Percentiles rank a stretch among this genome's conserved stretches.
Evolutionary conservation across 37 sponge, comb jelly and placozoan species (phyloP).

Genomic region (Crambe crambe): DNA sequence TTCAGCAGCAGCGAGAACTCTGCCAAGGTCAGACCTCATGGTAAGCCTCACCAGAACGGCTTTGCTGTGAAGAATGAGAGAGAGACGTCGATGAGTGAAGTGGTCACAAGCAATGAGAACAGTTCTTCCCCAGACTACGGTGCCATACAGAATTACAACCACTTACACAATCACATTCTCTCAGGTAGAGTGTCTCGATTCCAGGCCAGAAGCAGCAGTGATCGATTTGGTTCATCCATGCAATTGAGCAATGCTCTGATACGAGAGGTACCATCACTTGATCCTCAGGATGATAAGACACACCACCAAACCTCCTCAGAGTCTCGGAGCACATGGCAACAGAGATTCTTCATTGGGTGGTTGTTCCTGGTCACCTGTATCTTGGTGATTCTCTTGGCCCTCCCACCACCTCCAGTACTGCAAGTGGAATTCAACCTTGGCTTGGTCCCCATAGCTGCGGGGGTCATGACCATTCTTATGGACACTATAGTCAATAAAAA

Average conservation of each 20-base stretch:
- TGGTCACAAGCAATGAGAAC: not conserved
- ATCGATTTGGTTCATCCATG: slow-evolving; percentile 5
- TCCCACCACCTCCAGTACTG: slow-evolving; percentile 47
- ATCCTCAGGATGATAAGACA: not conserved
- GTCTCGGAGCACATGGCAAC: not conserved
- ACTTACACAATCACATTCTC: not conserved
- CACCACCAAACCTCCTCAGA: not conserved
- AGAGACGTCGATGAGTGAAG: not conserved
- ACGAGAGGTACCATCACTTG: not conserved
- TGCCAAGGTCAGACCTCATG: not conserved
- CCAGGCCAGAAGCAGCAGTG: not conserved
- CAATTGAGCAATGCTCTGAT: not conserved
- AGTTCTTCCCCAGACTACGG: not conserved
- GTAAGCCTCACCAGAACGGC: not conserved
- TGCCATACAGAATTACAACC: not conserved
- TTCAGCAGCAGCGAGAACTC: slow-evolving; percentile 7
- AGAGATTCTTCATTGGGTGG: slow-evolving; percentile 45
- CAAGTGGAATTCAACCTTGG: slow-evolving; percentile 76
- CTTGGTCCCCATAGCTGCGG: slow-evolving; percentile 71
- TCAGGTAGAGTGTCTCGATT: slow-evolving; percentile 1
- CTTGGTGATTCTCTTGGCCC: slow-evolving; percentile 55
- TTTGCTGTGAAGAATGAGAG: not conserved
- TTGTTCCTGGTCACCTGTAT: slow-evolving; percentile 40
- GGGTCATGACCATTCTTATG: slow-evolving; percentile 67
- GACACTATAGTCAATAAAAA: slow-evolving; percentile 66